Base-by-base conservation (phyloP, 2,113 vertebrate genomes). In the Datnioides undecimradiatus region DNA sequence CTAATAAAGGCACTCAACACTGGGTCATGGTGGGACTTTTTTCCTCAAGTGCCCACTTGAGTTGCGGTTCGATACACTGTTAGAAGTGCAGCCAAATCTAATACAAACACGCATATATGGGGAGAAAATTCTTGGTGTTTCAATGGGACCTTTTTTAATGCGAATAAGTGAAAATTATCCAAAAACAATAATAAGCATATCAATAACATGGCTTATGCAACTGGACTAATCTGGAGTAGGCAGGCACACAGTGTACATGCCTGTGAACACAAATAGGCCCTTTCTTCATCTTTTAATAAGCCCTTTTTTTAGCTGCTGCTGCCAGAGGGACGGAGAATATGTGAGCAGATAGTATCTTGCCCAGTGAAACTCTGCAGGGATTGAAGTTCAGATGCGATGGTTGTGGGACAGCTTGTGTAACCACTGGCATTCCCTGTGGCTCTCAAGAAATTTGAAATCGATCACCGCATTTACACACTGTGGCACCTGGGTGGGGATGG, bases 381-480 rank as follows among this genome's bases (percentile, higher is more conserved):
- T 12, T 66, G 40, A 49, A 51, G 76, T 87, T 75, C 34, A 63
- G 60, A 70, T 64, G 79, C 41, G 64, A 46, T 71, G 41, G 59
- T 66, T 80, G 54, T 71, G 73, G 66, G 76, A 82, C 54, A 81
- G 49, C 82, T 79, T 80, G 46, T 82, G 62, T 82, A 73, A 66
- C 79, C 73, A 48, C 21, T 6, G 23, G 83, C 65, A 46, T 73
- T 66, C 70, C 68, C 73, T n/a, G 54, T 62, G 77, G 81, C 71
- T 73, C 60, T 64, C 49, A 2, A 79, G 57, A 79, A 76, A 89
- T 79, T 55, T 48, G n/a, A 87, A 89, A 87, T 90, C 48, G 49
- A 91, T 91, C 72, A 76, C 57, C 71, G 67, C 51, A 65, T 91
- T 90, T 83, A 70, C 74, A 83, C 67, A 71, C 79, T 66, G 76